Evolutionary conservation across 2,888 invertebrate species (phyloP).

Genomic region (Eudasyphora cyanicolor): DNA sequence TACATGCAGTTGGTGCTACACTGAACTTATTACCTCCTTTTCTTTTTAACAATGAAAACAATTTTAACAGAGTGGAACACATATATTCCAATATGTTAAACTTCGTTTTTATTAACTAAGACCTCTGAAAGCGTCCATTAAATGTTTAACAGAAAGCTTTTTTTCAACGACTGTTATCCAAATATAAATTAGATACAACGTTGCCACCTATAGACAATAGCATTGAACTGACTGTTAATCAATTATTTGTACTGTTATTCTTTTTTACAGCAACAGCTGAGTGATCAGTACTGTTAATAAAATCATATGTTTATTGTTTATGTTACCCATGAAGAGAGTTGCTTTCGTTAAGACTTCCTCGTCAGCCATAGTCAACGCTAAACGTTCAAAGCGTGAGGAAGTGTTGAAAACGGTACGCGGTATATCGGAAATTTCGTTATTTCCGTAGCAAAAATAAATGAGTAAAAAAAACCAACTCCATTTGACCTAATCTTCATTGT

Average conservation of each 20-base stretch:
- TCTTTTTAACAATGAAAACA: no score
- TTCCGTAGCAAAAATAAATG: background rate
- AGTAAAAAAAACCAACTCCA: background rate
- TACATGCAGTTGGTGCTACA: no score
- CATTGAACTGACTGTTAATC: background rate
- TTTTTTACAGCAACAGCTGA: conserved; percentile 46
- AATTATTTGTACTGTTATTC: background rate
- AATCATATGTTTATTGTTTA: conserved; percentile 40
- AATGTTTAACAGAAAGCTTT: background rate
- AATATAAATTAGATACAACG: background rate
- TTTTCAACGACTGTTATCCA: background rate
- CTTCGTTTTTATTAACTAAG: no score
- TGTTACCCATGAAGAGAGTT: conserved; percentile 10
- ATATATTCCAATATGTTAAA: no score
- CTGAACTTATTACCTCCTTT: no score
- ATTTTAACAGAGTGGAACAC: no score
- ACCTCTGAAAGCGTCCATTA: background rate
- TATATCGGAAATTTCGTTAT: background rate
- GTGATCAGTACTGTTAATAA: conserved; percentile 31
- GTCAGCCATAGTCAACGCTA: conserved; percentile 28
- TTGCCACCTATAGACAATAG: background rate
- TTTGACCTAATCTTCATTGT: background rate
- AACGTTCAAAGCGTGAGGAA: conserved; percentile 30
- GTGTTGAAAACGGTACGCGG: conserved; percentile 25
- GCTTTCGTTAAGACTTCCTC: conserved; percentile 55